Percentiles rank a stretch among this genome's conserved stretches.
Evolutionary conservation across 2,888 invertebrate species (phyloP).

Genomic region (Congeria kusceri): DNA sequence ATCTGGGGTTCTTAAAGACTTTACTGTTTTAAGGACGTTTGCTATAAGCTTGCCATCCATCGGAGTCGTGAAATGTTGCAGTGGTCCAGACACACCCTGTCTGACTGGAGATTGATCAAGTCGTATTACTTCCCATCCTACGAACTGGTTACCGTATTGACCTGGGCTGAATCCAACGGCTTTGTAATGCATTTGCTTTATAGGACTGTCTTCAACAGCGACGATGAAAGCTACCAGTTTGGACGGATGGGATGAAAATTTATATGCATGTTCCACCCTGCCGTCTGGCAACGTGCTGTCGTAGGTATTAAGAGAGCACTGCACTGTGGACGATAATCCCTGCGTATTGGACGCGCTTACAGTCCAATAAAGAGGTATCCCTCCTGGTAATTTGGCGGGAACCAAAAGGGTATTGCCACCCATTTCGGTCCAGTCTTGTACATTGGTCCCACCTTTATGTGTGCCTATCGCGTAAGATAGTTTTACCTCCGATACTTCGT

Average conservation of each 20-base stretch:
- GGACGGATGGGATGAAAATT: constrained; percentile 71
- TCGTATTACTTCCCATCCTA: constrained; percentile 56
- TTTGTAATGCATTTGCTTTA: constrained; percentile 54
- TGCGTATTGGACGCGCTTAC: constrained; percentile 75
- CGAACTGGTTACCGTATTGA: constrained; percentile 65
- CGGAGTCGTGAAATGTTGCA: constrained; percentile 64
- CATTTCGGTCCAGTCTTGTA: constrained; percentile 69
- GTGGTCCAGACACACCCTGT: constrained; percentile 23
- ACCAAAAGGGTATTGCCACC: constrained; percentile 61
- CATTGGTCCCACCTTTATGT: constrained; percentile 65
- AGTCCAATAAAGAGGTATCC: constrained; percentile 73
- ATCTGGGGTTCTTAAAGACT: constrained; percentile 35
- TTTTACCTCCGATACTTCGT: constrained; percentile 66
- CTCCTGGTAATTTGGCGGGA: constrained; percentile 64
- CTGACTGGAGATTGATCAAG: constrained; percentile 52
- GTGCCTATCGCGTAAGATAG: constrained; percentile 70
- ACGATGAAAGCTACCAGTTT: constrained; percentile 68
- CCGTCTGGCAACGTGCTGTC: constrained; percentile 77
- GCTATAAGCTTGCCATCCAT: constrained; percentile 68
- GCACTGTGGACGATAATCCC: constrained; percentile 59
- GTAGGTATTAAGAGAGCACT: constrained; percentile 71
- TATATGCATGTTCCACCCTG: constrained; percentile 70
- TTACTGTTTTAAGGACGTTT: constrained; percentile 45
- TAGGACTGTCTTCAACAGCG: constrained; percentile 72
- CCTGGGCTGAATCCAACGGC: constrained; percentile 72